Evolutionary conservation across 2,797 vertebrate species (phyloP).

Genomic region (Gymnopithys bicolor): DNA sequence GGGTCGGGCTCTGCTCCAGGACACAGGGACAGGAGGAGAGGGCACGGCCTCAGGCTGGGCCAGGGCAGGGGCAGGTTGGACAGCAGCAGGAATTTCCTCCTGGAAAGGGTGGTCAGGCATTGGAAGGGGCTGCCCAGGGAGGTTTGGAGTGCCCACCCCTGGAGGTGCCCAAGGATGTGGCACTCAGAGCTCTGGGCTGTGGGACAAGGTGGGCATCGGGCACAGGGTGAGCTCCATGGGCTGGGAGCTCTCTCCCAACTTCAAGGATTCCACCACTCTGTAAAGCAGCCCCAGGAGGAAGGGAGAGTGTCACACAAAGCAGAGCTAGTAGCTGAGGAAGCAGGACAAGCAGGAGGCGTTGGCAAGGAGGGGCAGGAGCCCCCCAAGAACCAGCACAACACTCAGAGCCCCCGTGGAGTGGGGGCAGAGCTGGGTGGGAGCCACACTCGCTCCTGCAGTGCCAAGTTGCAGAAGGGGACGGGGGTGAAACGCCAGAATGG

Average conservation of each 20-base stretch:
- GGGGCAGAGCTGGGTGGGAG: neutral
- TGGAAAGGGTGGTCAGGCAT: neutral
- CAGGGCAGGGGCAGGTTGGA: neutral
- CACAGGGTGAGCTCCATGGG: neutral
- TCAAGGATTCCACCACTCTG: neutral
- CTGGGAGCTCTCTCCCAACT: neutral
- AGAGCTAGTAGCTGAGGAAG: neutral
- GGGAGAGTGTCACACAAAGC: neutral
- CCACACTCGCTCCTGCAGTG: rapidly evolving
- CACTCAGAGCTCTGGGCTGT: neutral
- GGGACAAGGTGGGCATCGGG: neutral
- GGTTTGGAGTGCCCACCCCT: neutral
- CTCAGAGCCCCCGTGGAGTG: too few relatives aligned
- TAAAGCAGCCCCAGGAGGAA: neutral
- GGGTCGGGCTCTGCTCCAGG: neutral
- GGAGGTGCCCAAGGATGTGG: rapidly evolving
- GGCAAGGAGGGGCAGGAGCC: neutral
- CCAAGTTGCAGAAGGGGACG: neutral
- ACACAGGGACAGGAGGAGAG: neutral
- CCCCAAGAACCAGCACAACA: rapidly evolving
- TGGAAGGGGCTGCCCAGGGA: neutral
- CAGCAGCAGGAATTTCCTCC: neutral
- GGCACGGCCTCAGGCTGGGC: rapidly evolving
- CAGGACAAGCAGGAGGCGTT: rapidly evolving
- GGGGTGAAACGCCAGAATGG: neutral